These are phyloP conservation scores for Ommatoiulus sabulosus DNA, from an alignment of 2,888 invertebrate genomes.

Conservation along the genomic window DNA sequence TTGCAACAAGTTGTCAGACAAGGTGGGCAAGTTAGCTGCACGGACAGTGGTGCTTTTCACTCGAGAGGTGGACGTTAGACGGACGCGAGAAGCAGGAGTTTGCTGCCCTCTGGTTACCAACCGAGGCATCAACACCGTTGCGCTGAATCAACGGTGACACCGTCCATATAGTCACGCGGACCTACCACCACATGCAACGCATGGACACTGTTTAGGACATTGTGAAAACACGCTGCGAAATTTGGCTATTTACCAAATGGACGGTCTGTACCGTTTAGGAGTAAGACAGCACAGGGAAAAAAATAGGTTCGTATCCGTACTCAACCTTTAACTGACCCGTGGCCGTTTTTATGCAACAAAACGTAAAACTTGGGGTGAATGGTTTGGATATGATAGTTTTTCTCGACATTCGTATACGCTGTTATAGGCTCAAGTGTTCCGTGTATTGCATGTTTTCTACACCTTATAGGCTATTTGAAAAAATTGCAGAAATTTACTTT, in stretches of 20 bases:
- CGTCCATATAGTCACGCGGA: not conserved
- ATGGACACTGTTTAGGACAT: not conserved
- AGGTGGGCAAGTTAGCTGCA: conserved; percentile 18
- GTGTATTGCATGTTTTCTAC: too few species aligned
- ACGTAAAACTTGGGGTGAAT: not conserved
- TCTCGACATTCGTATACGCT: too few species aligned
- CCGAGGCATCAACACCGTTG: not conserved
- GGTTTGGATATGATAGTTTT: not conserved
- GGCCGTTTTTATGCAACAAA: not conserved
- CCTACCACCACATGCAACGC: not conserved
- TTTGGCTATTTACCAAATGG: not conserved
- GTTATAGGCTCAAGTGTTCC: too few species aligned
- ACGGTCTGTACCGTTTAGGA: not conserved
- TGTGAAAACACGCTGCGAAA: not conserved
- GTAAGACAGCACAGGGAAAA: not conserved
- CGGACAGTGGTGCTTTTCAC: conserved; percentile 35
- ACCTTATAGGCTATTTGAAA: too few species aligned
- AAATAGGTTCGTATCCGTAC: not conserved
- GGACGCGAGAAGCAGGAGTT: conserved; percentile 1
- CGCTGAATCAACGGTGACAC: not conserved
- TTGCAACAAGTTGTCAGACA: conserved; percentile 43
- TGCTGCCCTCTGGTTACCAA: conserved; percentile 36
- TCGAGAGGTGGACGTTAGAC: conserved; percentile 36
- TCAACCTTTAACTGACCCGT: not conserved
- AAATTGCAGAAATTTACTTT: too few species aligned